Evolutionary conservation across 1,140 invertebrate species (phyloP).

Genomic region (Tetragonula clypearis): DNA sequence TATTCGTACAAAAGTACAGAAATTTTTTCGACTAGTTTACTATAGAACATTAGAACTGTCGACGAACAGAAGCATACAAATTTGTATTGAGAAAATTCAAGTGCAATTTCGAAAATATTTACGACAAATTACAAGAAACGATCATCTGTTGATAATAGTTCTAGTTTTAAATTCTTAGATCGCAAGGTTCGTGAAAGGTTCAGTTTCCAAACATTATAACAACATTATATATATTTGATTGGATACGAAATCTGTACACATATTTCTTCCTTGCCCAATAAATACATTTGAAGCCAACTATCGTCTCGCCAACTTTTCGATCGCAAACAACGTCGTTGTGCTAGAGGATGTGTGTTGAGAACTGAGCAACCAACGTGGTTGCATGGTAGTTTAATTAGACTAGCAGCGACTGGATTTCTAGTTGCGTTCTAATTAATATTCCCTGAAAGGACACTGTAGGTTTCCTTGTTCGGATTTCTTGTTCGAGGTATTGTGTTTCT

Average conservation of each 20-base stretch:
- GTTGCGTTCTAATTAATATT: constrained; percentile 10
- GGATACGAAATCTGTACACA: not conserved
- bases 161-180: too few species aligned
- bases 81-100: too few species aligned
- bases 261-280: not conserved
- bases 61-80: too few species aligned
- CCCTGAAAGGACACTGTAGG: not conserved
- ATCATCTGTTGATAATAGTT: too few species aligned
- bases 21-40: too few species aligned
- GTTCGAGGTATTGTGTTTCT: constrained; percentile 1
- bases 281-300: not conserved
- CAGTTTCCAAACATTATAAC: too few species aligned
- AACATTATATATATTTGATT: not conserved
- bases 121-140: too few species aligned
- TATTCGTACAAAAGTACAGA: too few species aligned
- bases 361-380: not conserved
- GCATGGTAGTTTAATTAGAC: not conserved
- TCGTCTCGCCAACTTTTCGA: not conserved
- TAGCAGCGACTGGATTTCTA: not conserved
- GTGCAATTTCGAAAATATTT: too few species aligned
- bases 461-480: not conserved
- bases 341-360: not conserved
- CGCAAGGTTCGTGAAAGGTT: too few species aligned
- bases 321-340: not conserved
- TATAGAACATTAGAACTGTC: too few species aligned